Percentiles rank a stretch among this genome's conserved stretches.
These are phyloP conservation scores for Lerema accius DNA, from an alignment of 1,140 invertebrate species.

Conservation along the genomic window DNA sequence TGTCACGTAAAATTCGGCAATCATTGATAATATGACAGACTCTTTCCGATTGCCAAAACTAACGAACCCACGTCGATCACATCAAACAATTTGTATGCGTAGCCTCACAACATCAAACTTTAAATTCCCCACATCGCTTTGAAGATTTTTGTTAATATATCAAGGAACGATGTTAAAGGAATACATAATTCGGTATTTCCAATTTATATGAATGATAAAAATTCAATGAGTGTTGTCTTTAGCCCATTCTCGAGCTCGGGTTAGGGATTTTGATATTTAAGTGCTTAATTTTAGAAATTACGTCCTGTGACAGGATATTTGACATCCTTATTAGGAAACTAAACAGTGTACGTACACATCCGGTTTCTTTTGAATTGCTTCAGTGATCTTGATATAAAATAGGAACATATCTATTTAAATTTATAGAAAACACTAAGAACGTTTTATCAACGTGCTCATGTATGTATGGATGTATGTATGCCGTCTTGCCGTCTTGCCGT, in stretches of 20 bases:
- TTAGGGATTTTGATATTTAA: conserved; percentile 33
- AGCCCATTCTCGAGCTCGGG: conserved; percentile 48
- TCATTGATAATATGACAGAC: conserved; percentile 8
- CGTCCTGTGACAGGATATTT: conserved; percentile 20
- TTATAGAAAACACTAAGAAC: too few species aligned
- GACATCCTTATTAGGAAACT: conserved; percentile 16
- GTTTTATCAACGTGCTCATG: too few species aligned
- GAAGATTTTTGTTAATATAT: conserved; percentile 73
- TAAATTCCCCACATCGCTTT: conserved; percentile 55
- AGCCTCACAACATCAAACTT: conserved; percentile 46
- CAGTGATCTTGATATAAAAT: conserved; percentile 5
- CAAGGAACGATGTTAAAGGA: conserved; percentile 48
- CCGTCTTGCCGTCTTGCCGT: too few species aligned
- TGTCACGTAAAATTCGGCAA: conserved; percentile 11
- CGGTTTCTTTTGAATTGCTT: conserved; percentile 13
- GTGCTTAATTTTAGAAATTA: conserved; percentile 34
- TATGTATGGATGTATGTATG: too few species aligned
- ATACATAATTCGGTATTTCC: conserved; percentile 55
- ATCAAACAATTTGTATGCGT: conserved; percentile 56
- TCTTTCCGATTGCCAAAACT: conserved; percentile 60
- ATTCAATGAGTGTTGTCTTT: conserved; percentile 48
- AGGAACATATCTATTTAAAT: too few species aligned
- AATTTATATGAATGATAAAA: conserved; percentile 51
- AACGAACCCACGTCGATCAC: conserved; percentile 45
- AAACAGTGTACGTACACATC: conserved; percentile 17